Base-by-base conservation (phyloP, 2,888 invertebrate species). In the Eupithecia tripunctaria region DNA sequence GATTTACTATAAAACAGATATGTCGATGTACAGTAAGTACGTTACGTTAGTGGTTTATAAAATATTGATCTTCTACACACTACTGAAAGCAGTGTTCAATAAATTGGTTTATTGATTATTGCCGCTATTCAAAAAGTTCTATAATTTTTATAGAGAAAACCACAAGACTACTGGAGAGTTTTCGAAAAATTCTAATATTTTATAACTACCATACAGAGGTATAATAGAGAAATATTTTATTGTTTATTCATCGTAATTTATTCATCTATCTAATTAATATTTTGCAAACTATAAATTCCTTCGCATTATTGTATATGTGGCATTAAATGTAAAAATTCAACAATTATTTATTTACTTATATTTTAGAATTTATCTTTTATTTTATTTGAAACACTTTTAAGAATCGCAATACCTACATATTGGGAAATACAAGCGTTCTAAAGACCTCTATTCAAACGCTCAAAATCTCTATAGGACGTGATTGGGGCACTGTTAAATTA, bases 31-130 rank as follows among this genome's bases (percentile, higher is more conserved):
- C 84, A 88, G 86, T 84, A 86, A 85, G 86, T 89, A 90, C 47
- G 47, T 47, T 47, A 43, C 83, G 60, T 74, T 68, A 89, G 76
- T 86, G 88, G 85, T 38, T 64, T 91, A 89, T 89, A 88, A 89
- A 90, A 89, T 89, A 90, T 92, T 90, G 91, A 89, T 87, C 88
- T 80, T 86, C 92, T 93, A 93, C 89, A 82, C 88, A 87, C 93
- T 93, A 92, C 85, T 81, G 81, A 84, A 79, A 91, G 90, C 91
- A 84, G 88, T 88, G 87, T 88, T 81, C 81, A 84, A 82, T 84
- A 86, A 82, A 82, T 85, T 83, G 83, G 84, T 82, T 84, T 85
- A 86, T 86, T 88, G 85, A 82, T 84, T 85, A 86, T 86, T 89
- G 85, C 82, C 82, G 84, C 84, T 88, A 87, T 86, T 79, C 73